A percentile compares a stretch with the other conserved stretches of the same genome.
Evolutionary conservation across 2,113 vertebrate genomes (phyloP).

Genomic region (Numenius arquata): DNA sequence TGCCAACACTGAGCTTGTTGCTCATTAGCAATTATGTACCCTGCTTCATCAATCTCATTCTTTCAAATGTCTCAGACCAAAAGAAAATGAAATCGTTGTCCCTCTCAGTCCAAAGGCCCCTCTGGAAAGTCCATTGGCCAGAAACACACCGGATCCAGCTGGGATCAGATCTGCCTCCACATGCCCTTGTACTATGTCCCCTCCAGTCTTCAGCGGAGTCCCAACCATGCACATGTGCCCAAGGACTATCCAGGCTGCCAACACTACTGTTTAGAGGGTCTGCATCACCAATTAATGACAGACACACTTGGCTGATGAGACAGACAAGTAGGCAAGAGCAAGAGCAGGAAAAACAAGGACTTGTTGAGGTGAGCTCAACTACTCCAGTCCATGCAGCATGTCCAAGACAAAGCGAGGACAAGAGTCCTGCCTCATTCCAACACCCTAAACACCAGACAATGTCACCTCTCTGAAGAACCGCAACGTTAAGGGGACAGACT

Average conservation of each 20-base stretch:
- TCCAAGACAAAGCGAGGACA: neutral
- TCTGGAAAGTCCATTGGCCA: neutral
- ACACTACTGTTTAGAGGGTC: neutral
- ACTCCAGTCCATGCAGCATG: neutral
- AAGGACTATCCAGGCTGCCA: neutral
- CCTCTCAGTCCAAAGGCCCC: neutral
- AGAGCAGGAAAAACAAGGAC: neutral
- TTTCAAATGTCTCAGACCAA: neutral
- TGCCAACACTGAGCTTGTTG: neutral
- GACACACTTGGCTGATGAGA: neutral
- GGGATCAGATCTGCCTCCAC: neutral
- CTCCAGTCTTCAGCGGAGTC: neutral
- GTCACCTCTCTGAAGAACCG: neutral
- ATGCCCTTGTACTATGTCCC: neutral
- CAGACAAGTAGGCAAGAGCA: neutral
- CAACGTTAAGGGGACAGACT: neutral
- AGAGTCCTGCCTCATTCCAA: neutral
- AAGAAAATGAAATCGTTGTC: neutral
- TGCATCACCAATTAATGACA: neutral
- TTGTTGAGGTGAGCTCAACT: neutral
- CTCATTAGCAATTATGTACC: neutral
- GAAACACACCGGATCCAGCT: neutral
- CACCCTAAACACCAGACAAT: neutral
- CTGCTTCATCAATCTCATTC: neutral
- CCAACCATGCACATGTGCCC: neutral